phyloP scores from a whole-genome alignment of 2,888 invertebrate species.

The Melinopterus prodromus region DNA sequence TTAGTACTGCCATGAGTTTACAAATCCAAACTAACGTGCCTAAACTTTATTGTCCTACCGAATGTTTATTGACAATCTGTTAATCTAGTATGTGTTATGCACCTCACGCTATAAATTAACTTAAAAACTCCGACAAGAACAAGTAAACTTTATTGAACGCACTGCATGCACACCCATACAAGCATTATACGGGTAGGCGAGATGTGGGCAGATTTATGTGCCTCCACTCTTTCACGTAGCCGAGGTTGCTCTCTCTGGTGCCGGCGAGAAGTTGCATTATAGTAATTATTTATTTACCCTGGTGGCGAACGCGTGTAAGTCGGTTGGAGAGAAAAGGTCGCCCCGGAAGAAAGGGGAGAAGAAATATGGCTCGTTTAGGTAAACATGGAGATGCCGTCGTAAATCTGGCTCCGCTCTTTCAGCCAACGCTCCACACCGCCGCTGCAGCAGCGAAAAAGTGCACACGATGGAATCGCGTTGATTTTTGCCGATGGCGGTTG shows the following conservation, averaged over 20 bases:
- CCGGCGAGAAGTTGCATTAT: slow-evolving; percentile 22
- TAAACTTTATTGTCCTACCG: no score
- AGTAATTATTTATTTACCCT: slow-evolving; percentile 24
- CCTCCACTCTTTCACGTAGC: slow-evolving; percentile 7
- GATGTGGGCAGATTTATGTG: slow-evolving; percentile 24
- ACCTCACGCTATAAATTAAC: no score
- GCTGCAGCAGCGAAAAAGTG: slow-evolving; percentile 8
- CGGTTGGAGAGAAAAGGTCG: slow-evolving; percentile 15
- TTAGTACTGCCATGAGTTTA: no score
- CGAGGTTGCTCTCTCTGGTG: background rate
- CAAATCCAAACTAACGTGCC: no score
- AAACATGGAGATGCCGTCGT: slow-evolving; percentile 13
- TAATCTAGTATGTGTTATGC: no score
- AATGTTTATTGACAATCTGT: no score
- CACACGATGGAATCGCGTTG: slow-evolving; percentile 5
- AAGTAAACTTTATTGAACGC: no score
- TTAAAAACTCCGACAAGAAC: no score
- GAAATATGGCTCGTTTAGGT: slow-evolving; percentile 16
- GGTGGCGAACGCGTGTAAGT: slow-evolving; percentile 8
- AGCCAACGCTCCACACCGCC: background rate
- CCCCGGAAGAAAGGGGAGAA: slow-evolving; percentile 12
- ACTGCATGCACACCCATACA: background rate
- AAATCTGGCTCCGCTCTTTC: slow-evolving; percentile 9
- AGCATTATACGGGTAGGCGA: background rate
- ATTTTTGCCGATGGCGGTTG: background rate